A percentile compares a stretch with the other conserved stretches of the same genome.
Evolutionary conservation across 2,113 vertebrate genomes (phyloP).

Genomic region (Coturnix japonica): DNA sequence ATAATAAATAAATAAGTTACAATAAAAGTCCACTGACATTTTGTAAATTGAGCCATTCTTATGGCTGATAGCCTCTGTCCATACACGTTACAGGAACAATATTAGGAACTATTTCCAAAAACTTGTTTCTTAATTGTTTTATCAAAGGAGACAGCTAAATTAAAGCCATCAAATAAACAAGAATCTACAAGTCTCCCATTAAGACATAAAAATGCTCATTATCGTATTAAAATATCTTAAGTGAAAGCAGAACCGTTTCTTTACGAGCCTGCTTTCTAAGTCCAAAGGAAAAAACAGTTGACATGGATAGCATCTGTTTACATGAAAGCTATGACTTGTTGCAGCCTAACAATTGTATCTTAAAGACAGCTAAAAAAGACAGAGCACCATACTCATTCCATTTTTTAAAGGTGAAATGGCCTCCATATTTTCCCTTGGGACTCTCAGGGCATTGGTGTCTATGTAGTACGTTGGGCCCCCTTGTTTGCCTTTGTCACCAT

Average conservation of each 20-base stretch:
- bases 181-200: not conserved
- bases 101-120: not conserved
- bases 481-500: constrained; percentile 94
- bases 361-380: not conserved
- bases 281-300: not conserved
- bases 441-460: constrained; percentile 95
- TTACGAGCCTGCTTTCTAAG: not conserved
- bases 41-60: not conserved
- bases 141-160: not conserved
- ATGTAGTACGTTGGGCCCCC: constrained; percentile 94
- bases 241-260: not conserved
- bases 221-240: not conserved
- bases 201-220: not conserved
- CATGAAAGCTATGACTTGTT: not conserved
- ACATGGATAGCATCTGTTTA: not conserved
- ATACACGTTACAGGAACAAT: not conserved
- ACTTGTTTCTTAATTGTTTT: not conserved
- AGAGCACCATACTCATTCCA: constrained; percentile 91
- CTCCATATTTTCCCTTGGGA: constrained; percentile 95
- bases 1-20: too few species aligned
- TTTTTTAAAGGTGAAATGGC: constrained; percentile 98
- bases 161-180: not conserved
- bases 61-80: not conserved
- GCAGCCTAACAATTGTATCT: not conserved
- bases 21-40: not conserved